Evolutionary conservation across 2,888 invertebrate species (phyloP), one percentile per base, ranked within the genome.

Genomic region (Cotesia congregata): DNA sequence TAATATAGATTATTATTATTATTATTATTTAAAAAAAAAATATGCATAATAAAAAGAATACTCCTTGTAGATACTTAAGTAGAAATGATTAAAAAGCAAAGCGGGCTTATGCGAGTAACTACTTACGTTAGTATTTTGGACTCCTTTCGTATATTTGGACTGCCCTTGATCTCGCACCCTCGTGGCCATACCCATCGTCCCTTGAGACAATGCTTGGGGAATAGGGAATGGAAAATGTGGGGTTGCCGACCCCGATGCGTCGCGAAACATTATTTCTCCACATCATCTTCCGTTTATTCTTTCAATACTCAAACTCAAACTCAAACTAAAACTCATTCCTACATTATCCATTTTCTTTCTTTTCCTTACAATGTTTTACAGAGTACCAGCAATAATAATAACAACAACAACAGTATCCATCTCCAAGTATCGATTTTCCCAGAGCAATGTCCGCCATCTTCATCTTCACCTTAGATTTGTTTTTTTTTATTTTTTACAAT

Each of bases 211-310:
- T 77, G 62, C 64, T 72, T 70, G 39, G 40, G 61, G 12, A 68
- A 67, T 20, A n/a, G 30, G 68, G 76, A 68, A 39, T 59, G 40
- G 61, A 68, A 61, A 68, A 61, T 74, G 9, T 68, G 50, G 67
- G 70, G n/a, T 60, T 76, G 76, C 76, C 76, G 76, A 76, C 72
- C 72, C 72, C 76, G 76, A 75, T 75, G 75, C 69, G 64, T 62
- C 74, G 69, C 64, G 62, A 77, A 81, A 81, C 78, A 80, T 80
- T 78, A 79, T 78, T 77, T 69, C 77, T 50, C 72, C 75, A 74
- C 74, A 64, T 72, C 72, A 68, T 39, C 39, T 77, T 75, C 59
- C 59, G 50, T 40, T 73, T 64, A 5, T 15, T 41, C 39, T 67
- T 41, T 69, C 12, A 6, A 38, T 62, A 30, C 30, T 30, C 30